A percentile compares a stretch with the other conserved stretches of the same genome.
Conservation (phyloP, 2,797 vertebrate genomes). For the Coendou prehensilis region DNA sequence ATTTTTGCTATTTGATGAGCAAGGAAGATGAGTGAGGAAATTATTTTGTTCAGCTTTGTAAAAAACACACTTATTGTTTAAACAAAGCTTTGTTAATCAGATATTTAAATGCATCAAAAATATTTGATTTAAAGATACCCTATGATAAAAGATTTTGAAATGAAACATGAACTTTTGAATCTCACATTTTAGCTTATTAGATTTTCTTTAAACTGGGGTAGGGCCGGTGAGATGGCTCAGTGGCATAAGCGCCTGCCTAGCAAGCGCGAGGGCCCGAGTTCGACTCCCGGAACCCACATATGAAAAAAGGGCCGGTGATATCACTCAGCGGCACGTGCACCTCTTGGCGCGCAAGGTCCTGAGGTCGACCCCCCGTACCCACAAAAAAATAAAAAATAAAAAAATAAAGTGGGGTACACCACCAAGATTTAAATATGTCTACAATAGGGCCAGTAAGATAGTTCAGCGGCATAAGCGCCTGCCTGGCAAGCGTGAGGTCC, state of each 20-base stretch:
- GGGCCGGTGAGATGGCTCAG: too few species aligned
- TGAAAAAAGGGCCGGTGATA: too few species aligned
- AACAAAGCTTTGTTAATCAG: slow-evolving; percentile 34
- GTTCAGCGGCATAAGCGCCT: too few species aligned
- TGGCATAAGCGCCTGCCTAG: too few species aligned
- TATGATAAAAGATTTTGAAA: slow-evolving; percentile 53
- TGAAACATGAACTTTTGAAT: slow-evolving; percentile 46
- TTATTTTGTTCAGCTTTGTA: slow-evolving; percentile 59
- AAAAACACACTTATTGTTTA: slow-evolving; percentile 55
- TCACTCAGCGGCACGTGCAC: too few species aligned
- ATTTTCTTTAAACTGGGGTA: slow-evolving; percentile 26
- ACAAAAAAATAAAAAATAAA: too few species aligned
- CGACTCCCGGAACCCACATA: too few species aligned
- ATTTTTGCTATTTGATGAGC: background rate
- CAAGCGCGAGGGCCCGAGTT: too few species aligned
- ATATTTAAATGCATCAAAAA: slow-evolving; percentile 34
- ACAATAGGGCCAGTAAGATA: background rate
- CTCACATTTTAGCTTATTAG: slow-evolving; percentile 45
- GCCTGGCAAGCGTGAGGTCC: too few species aligned
- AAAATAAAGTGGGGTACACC: background rate
- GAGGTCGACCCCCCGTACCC: too few species aligned
- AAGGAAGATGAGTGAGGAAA: slow-evolving; percentile 15
- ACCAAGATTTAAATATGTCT: background rate
- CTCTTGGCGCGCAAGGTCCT: too few species aligned
- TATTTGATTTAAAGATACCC: slow-evolving; percentile 16